Evolutionary conservation across 2,888 invertebrate genomes (phyloP).

Genomic region (Clitarchus hookeri): DNA sequence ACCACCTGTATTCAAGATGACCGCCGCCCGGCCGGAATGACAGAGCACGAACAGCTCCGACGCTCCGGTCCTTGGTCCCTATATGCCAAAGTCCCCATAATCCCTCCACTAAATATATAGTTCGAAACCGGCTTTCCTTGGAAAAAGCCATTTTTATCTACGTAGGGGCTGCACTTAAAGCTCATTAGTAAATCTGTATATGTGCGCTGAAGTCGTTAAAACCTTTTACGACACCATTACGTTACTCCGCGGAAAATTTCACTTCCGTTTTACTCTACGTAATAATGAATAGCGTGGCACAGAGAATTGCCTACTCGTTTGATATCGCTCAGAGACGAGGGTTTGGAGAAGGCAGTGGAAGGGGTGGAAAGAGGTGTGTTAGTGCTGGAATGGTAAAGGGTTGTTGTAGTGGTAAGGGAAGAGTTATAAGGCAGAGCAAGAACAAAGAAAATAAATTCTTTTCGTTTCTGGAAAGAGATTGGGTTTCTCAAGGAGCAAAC

Average conservation of each 20-base stretch:
- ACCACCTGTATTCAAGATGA: too few relatives aligned
- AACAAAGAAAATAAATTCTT: constrained; percentile 14
- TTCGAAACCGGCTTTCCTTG: too few relatives aligned
- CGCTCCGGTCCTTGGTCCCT: too few relatives aligned
- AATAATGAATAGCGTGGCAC: neutral
- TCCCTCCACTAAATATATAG: too few relatives aligned
- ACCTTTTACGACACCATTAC: neutral
- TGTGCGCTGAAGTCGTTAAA: neutral
- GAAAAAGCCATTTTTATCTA: too few relatives aligned
- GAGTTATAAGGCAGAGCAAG: constrained; percentile 14
- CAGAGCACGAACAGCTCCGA: too few relatives aligned
- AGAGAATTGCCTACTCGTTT: neutral
- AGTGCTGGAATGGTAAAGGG: neutral
- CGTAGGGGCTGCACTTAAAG: neutral
- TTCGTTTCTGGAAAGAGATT: constrained; percentile 7
- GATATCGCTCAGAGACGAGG: neutral
- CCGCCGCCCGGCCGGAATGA: too few relatives aligned
- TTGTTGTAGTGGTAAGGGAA: neutral
- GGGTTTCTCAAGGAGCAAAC: neutral
- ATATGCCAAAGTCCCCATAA: too few relatives aligned
- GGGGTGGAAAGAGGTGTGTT: neutral
- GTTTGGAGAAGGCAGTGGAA: neutral
- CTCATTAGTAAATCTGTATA: neutral
- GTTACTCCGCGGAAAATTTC: neutral
- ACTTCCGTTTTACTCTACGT: neutral